Conservation (phyloP, 2,113 vertebrate genomes). For the Buteo buteo region DNA sequence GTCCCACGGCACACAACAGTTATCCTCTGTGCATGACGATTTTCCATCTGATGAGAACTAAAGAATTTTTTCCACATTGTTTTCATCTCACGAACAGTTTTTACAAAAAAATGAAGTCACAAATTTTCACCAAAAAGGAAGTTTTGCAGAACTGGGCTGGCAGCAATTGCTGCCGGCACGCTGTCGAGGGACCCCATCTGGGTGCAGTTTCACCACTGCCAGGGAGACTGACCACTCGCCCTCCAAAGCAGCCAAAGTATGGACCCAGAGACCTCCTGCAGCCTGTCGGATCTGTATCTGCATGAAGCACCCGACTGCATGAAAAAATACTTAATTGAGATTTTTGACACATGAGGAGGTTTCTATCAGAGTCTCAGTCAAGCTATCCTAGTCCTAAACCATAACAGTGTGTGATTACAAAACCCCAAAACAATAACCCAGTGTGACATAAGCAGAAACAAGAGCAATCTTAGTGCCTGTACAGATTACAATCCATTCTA, state of each 20-base stretch:
- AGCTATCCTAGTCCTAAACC: background rate
- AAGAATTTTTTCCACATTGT: background rate
- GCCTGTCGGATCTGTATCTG: background rate
- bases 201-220: background rate
- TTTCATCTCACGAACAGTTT: background rate
- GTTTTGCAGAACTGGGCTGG: background rate
- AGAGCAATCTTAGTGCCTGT: background rate
- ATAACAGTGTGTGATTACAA: no score
- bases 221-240: no score
- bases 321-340: background rate
- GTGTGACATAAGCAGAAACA: background rate
- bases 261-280: background rate
- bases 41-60: background rate
- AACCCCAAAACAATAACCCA: background rate
- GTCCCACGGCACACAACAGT: fast-evolving
- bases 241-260: background rate
- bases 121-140: background rate
- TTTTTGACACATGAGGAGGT: background rate
- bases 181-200: background rate
- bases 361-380: background rate
- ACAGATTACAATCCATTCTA: background rate
- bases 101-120: background rate
- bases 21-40: background rate
- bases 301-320: background rate
- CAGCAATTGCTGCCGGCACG: background rate